Evolutionary conservation across 2,797 vertebrate species (phyloP), one percentile per base, ranked within the genome.

Genomic region (Pangasius larnaudii): DNA sequence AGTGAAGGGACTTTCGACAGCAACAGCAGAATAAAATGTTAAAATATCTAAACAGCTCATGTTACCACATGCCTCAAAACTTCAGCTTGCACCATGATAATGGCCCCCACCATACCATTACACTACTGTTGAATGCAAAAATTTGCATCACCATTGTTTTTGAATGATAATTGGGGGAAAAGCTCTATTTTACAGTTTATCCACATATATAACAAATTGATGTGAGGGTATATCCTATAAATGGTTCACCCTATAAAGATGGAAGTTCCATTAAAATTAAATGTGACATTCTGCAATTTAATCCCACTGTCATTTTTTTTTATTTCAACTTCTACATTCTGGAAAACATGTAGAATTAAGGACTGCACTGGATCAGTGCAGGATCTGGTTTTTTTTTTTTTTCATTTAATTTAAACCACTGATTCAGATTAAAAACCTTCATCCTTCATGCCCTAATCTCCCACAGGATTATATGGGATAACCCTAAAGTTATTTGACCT

Each of bases 341-440:
- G 11, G 1, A 27, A n/a, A 75, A 27, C 24, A 13, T 27, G 9
- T 11, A 77, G 27, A 6, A 27, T 74, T 74, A 46, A 9, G 10
- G 46, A 7, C 46, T 14, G 72, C 39, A 75, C 24, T 75, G 2
- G 11, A 77, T 18, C 46, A 53, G 27, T 11, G 24, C 46, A 51
- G n/a, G 46, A 51, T 27, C 46, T 51, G 42, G n/a, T n/a, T n/a
- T 63, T 13, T 13, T 13, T 65, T 46, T 13, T n/a, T 30, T 7
- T 19, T 30, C 75, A 36, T 58, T 56, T 79, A 53, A 33, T 53
- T 72, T 88, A 72, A 85, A 85, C 78, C 75, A 59, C 22, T 72
- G 30, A 27, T 88, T 88, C 83, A 88, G 63, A 88, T 85, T 85
- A 71, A 87, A 79, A 56, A 36, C 72, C 74, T 77, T 33, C 27